Evolutionary conservation across 2,113 vertebrate species (phyloP).

Genomic region (Egretta garzetta): DNA sequence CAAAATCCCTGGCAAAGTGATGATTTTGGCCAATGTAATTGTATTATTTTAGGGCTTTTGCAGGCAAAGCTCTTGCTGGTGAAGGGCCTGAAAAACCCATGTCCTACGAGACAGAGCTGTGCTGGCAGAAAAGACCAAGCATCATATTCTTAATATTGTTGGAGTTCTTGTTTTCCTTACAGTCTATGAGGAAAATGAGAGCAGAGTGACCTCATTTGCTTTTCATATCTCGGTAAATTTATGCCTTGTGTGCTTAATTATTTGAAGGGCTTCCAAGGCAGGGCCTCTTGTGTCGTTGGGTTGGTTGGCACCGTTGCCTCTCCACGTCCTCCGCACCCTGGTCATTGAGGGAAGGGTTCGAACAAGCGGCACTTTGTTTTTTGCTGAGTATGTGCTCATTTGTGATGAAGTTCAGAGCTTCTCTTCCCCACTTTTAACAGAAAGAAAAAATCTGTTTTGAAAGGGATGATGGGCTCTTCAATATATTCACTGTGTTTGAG

Average conservation of each 20-base stretch:
- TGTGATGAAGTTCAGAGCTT: background rate
- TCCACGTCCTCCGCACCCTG: accelerated
- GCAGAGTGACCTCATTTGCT: constrained; percentile 41
- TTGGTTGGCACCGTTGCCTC: accelerated
- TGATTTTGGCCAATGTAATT: constrained; percentile 33
- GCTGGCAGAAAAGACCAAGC: constrained; percentile 9
- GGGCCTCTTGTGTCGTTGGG: background rate
- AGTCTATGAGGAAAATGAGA: background rate
- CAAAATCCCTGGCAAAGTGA: constrained; percentile 11
- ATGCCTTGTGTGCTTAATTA: constrained; percentile 34
- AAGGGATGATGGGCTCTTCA: background rate
- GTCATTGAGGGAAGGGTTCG: background rate
- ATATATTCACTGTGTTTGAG: background rate
- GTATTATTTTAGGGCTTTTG: background rate
- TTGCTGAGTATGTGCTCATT: background rate
- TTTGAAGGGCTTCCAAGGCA: constrained; percentile 16
- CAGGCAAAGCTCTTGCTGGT: constrained; percentile 18
- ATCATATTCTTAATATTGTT: background rate
- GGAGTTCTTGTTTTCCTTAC: constrained; percentile 23
- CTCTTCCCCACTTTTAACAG: background rate
- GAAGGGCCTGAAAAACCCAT: background rate
- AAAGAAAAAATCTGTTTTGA: background rate
- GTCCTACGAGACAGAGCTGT: background rate
- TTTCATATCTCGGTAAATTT: constrained; percentile 1
- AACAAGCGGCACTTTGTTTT: background rate